Evolutionary conservation across 2,797 vertebrate species (phyloP).

Genomic region (Thaleichthys pacificus): DNA sequence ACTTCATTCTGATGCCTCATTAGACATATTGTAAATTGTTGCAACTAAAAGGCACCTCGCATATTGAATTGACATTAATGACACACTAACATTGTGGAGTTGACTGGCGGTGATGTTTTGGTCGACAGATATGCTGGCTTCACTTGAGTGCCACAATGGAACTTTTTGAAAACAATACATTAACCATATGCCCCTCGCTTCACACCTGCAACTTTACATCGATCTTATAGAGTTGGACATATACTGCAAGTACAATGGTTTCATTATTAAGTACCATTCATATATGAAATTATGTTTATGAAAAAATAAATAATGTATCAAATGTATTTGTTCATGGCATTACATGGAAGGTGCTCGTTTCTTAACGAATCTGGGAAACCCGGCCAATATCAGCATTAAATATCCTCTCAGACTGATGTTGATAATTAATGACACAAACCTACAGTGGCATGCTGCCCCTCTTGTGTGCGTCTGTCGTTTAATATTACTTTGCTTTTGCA

Average conservation of each 20-base stretch:
- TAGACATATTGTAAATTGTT: constrained; percentile 83
- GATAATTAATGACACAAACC: constrained; percentile 48
- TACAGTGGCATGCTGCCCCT: constrained; percentile 23
- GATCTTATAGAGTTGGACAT: too few relatives aligned
- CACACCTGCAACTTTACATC: too few relatives aligned
- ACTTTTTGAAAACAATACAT: too few relatives aligned
- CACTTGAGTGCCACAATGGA: neutral
- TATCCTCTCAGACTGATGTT: constrained; percentile 44
- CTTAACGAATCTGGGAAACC: too few relatives aligned
- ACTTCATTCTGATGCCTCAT: constrained; percentile 86
- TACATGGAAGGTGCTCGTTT: constrained; percentile 27
- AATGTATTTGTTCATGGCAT: constrained; percentile 6
- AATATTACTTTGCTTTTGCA: constrained; percentile 19
- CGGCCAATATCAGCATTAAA: constrained; percentile 33
- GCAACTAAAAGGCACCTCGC: constrained; percentile 67
- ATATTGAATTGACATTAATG: constrained; percentile 66
- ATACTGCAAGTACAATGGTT: neutral
- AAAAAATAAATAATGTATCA: neutral
- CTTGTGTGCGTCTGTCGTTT: constrained; percentile 39
- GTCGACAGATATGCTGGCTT: too few relatives aligned
- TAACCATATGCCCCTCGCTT: too few relatives aligned
- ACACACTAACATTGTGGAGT: neutral
- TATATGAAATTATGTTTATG: too few relatives aligned
- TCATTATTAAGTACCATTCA: too few relatives aligned
- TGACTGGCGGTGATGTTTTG: neutral